These are phyloP conservation scores for Zelostemma sp. DNA, from an alignment of 1,140 invertebrate species.

Conservation along the genomic window DNA sequence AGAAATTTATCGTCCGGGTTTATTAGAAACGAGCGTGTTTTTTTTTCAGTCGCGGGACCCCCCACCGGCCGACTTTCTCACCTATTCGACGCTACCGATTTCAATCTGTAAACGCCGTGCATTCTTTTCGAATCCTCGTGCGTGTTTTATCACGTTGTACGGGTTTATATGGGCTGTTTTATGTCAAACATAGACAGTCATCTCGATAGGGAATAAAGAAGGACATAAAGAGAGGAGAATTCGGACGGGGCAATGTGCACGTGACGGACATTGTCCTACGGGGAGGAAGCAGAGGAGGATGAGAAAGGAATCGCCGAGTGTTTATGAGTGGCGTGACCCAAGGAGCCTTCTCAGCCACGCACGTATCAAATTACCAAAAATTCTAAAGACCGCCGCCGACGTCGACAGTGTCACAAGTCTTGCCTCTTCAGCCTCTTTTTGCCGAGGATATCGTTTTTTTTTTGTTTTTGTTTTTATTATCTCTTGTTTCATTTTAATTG, in stretches of 20 bases:
- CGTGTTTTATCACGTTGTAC: constrained; percentile 26
- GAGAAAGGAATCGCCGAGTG: constrained; percentile 43
- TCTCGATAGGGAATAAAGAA: constrained; percentile 12
- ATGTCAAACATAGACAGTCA: constrained; percentile 32
- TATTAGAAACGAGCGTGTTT: neutral
- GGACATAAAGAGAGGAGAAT: constrained; percentile 26
- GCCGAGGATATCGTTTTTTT: too few species aligned
- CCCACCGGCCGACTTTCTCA: constrained; percentile 19
- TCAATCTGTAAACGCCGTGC: constrained; percentile 14
- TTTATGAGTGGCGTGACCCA: constrained; percentile 54
- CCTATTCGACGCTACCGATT: constrained; percentile 34
- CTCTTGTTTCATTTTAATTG: constrained; percentile 3
- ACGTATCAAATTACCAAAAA: constrained; percentile 50
- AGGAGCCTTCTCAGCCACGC: constrained; percentile 39
- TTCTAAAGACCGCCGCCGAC: constrained; percentile 48
- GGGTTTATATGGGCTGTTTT: constrained; percentile 44
- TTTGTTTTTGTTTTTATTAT: neutral
- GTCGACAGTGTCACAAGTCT: constrained; percentile 8
- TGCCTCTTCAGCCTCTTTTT: too few species aligned
- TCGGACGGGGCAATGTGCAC: constrained; percentile 33
- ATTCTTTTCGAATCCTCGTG: constrained; percentile 20
- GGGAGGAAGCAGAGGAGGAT: constrained; percentile 38
- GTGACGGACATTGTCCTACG: constrained; percentile 46
- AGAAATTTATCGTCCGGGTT: constrained; percentile 1
- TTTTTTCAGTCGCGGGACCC: constrained; percentile 6